Evolutionary conservation across 2,797 vertebrate genomes (phyloP).

Genomic region (Acanthis flammea): DNA sequence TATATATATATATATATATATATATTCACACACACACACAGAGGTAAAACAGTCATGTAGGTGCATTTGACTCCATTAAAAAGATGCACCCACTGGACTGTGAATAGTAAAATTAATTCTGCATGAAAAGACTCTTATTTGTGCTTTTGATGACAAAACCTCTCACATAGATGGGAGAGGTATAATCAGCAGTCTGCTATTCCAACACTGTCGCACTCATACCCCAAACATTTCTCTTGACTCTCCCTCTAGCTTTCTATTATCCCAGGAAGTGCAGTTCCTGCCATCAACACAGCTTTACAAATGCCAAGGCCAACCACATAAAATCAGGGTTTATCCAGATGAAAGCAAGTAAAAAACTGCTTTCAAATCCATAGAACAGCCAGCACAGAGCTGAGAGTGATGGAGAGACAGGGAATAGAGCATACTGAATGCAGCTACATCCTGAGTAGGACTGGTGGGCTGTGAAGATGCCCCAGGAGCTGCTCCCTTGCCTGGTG

Average conservation of each 20-base stretch:
- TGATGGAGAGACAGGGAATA: fast-evolving
- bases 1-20: background rate
- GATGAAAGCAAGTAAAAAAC: background rate
- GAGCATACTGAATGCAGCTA: background rate
- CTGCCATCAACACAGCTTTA: background rate
- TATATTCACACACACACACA: fast-evolving
- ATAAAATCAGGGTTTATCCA: background rate
- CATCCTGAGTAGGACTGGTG: fast-evolving
- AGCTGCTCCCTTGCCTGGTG: fast-evolving
- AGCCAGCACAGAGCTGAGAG: background rate
- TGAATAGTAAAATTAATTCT: slow-evolving; percentile 23
- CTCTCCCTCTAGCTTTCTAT: background rate
- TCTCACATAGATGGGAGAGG: background rate
- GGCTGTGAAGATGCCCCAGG: fast-evolving
- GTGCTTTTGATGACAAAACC: background rate
- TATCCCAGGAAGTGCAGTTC: background rate
- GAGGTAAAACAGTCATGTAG: background rate
- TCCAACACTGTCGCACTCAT: background rate
- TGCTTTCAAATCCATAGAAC: background rate
- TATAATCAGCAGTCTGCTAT: background rate
- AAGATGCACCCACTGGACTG: background rate
- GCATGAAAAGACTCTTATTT: background rate
- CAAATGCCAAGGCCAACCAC: background rate
- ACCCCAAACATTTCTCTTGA: background rate
- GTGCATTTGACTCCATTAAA: slow-evolving; percentile 8